Base-by-base conservation (phyloP, 92 coral and sea anemone genomes). In the Porites lobata region DNA sequence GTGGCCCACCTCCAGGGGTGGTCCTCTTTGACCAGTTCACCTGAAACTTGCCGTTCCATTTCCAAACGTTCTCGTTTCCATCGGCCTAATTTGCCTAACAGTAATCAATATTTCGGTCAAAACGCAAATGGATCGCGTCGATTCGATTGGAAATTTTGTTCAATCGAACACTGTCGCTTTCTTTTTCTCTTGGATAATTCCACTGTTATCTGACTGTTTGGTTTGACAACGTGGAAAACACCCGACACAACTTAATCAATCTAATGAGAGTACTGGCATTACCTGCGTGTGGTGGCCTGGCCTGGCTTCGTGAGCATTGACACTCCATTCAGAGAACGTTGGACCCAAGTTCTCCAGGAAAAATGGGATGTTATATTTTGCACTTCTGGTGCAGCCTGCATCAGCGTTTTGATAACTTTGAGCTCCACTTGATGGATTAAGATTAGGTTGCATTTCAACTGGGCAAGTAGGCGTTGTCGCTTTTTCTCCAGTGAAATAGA, bases 251-350 rank as follows among this genome's bases (percentile, higher is more conserved):
- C 63, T 11, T 38, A 58, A 0, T 58, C 14, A 58, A 3, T 58
- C 47, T 38, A 26, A 75, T 0, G 19, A 59, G 76, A 9, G 4
- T 29, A 3, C 47, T 38, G 47, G 47, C 47, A 38, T 72, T 29
- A 97, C 99, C 98, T 97, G 97, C 9, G 98, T 90, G 65, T 97
- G 99, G 59, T 97, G 99, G 13, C 99, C 99, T 0, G 99, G 99
- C 69, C 93, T 83, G 12, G 98, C 94, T 66, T 97, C 99, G 69
- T 97, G 99, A 9, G 99, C 97, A 76, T 92, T 94, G 3, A 90
- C 92, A 21, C 97, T 94, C 96, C 98, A 95, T 79, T 97, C 98
- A 1, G 95, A 92, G 59, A 91, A 95, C 32, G 88, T 92, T 1
- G 99, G 98, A n/a, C 99, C 99, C 18, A 94, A 76, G 50, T 95